Percentiles rank a stretch among this genome's conserved stretches.
Conservation (phyloP, 2,797 vertebrate species). For the Synanceia verrucosa region DNA sequence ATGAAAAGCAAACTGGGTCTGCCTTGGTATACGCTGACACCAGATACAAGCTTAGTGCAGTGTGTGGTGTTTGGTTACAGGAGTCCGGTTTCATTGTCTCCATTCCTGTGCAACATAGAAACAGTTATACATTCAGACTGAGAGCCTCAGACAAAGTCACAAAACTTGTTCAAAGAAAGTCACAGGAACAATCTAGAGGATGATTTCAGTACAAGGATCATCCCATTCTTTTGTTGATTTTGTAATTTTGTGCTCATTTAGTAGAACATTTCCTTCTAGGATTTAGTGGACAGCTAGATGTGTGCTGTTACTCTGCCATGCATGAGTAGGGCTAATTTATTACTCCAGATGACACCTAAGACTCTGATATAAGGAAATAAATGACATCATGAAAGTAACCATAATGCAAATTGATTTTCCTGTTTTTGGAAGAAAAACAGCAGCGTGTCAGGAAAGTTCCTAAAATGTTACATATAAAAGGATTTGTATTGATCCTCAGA, state of each 20-base stretch:
- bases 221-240: neutral
- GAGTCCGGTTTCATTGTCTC: conserved; percentile 47
- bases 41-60: conserved; percentile 52
- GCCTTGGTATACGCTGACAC: conserved; percentile 49
- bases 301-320: conserved; percentile 13
- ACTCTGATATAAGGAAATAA: neutral
- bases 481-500: conserved; percentile 11
- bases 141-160: neutral
- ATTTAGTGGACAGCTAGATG: neutral
- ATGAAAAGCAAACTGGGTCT: conserved; percentile 62
- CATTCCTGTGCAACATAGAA: conserved; percentile 24
- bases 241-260: conserved; percentile 1
- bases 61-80: conserved; percentile 69
- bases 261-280: neutral
- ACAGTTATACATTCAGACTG: neutral
- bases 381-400: neutral
- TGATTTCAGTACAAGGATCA: neutral
- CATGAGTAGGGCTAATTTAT: neutral
- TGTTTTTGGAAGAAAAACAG: neutral
- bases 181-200: neutral
- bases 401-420: neutral
- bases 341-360: neutral
- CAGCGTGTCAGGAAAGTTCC: neutral
- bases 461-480: conserved; percentile 10
- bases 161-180: neutral